phyloP scores from a whole-genome alignment of 2,113 vertebrate genomes.

The Stigmatopora nigra region DNA sequence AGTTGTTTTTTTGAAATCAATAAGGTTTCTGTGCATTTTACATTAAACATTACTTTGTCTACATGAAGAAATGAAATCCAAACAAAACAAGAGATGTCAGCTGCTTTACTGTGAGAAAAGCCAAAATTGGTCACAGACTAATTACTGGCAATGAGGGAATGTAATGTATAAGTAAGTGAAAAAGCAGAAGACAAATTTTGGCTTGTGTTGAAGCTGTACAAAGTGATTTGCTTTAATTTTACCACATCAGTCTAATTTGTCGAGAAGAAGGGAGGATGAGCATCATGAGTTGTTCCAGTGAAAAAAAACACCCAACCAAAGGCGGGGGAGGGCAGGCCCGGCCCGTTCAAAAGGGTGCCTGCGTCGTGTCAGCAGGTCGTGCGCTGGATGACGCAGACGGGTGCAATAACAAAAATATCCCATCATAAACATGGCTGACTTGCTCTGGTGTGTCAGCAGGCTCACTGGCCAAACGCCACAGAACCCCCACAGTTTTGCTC shows the following conservation, averaged over 20 bases:
- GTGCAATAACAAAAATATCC: conserved; percentile 62
- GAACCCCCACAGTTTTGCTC: conserved; percentile 37
- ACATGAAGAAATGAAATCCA: neutral
- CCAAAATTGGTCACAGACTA: conserved; percentile 25
- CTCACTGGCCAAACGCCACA: conserved; percentile 45
- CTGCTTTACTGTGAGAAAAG: conserved; percentile 20
- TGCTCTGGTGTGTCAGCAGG: conserved; percentile 47
- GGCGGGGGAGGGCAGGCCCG: conserved; percentile 32
- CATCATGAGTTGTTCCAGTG: conserved; percentile 33
- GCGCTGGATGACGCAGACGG: conserved; percentile 64
- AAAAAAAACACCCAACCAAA: conserved; percentile 27
- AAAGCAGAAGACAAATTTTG: conserved; percentile 19
- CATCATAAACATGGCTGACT: conserved; percentile 60
- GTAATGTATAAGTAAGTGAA: conserved; percentile 9
- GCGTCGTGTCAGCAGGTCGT: conserved; percentile 56
- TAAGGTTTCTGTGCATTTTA: neutral
- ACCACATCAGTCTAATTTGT: conserved; percentile 9
- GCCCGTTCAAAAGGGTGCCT: conserved; percentile 55
- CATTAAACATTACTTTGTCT: neutral
- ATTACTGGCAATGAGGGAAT: conserved; percentile 18
- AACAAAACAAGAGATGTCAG: conserved; percentile 13
- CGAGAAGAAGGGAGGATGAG: conserved; percentile 20
- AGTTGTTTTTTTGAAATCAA: neutral
- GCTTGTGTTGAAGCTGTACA: conserved; percentile 35
- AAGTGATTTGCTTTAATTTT: conserved; percentile 39